Evolutionary conservation across 2,113 vertebrate genomes (phyloP).

Genomic region (Charadrius vociferus): DNA sequence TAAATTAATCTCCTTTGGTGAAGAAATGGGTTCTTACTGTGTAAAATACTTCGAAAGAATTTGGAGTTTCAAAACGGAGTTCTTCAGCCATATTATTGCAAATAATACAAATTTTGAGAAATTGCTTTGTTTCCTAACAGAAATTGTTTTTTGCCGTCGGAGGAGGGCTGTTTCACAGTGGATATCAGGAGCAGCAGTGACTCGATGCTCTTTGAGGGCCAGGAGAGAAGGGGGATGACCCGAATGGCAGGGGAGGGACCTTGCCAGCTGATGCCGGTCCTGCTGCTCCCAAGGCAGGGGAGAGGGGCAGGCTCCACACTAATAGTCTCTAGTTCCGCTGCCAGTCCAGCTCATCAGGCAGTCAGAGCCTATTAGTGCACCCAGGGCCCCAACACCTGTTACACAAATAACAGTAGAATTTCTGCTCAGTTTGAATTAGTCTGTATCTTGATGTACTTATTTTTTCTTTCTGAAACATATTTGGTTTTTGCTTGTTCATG

Average conservation of each 20-base stretch:
- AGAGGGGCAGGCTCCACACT: too few relatives aligned
- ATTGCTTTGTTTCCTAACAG: not conserved
- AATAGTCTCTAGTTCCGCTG: fast-evolving
- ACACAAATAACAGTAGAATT: not conserved
- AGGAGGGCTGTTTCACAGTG: fast-evolving
- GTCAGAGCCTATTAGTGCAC: not conserved
- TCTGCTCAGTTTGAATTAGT: not conserved
- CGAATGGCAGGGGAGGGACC: too few relatives aligned
- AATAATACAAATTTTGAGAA: not conserved
- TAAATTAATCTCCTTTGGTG: not conserved
- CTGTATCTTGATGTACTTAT: not conserved
- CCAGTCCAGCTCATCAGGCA: too few relatives aligned
- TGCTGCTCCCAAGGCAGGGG: not conserved
- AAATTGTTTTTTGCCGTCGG: not conserved
- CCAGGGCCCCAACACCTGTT: not conserved
- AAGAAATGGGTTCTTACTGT: not conserved
- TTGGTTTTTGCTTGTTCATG: not conserved
- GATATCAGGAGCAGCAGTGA: not conserved
- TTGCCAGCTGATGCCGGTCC: not conserved
- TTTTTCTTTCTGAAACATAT: not conserved
- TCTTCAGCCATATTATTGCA: not conserved
- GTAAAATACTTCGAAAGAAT: not conserved
- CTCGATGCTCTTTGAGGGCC: not conserved
- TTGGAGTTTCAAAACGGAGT: not conserved
- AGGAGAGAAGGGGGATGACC: not conserved